These are phyloP conservation scores for human DNA, from an alignment of 2,113 vertebrate genomes.

Conservation along the genomic window DNA sequence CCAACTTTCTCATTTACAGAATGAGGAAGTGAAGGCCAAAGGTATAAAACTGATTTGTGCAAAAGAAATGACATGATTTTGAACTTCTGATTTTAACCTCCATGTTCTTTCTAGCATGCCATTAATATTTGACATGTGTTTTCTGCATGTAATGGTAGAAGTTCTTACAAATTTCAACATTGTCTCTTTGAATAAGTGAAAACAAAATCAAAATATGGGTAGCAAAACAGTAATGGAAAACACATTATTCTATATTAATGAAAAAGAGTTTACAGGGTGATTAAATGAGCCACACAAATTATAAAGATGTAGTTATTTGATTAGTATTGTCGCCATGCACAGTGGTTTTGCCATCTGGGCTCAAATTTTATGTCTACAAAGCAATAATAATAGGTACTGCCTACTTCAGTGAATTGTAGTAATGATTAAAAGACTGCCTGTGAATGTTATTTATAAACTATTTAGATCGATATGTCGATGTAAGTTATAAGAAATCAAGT, in stretches of 20 bases:
- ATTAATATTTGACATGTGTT: background rate
- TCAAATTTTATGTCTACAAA: background rate
- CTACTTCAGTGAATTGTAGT: background rate
- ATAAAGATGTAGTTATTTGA: background rate
- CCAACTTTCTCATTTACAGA: background rate
- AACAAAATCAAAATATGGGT: background rate
- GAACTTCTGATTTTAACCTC: background rate
- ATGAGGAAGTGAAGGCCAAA: background rate
- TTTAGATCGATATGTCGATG: background rate
- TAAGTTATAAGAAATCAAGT: background rate
- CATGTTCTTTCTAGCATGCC: background rate
- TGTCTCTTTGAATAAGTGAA: background rate
- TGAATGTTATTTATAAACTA: background rate
- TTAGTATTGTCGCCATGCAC: background rate
- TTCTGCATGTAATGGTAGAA: background rate
- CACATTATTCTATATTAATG: background rate
- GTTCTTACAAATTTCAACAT: background rate
- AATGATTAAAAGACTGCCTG: background rate
- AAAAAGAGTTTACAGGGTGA: background rate
- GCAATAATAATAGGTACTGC: background rate
- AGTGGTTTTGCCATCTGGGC: background rate
- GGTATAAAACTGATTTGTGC: background rate
- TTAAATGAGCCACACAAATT: background rate
- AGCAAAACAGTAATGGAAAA: background rate
- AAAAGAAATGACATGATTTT: background rate